A percentile compares a stretch with the other conserved stretches of the same genome.
phyloP scores from a whole-genome alignment of 2,113 vertebrate species.

The Corydoras sp. region DNA sequence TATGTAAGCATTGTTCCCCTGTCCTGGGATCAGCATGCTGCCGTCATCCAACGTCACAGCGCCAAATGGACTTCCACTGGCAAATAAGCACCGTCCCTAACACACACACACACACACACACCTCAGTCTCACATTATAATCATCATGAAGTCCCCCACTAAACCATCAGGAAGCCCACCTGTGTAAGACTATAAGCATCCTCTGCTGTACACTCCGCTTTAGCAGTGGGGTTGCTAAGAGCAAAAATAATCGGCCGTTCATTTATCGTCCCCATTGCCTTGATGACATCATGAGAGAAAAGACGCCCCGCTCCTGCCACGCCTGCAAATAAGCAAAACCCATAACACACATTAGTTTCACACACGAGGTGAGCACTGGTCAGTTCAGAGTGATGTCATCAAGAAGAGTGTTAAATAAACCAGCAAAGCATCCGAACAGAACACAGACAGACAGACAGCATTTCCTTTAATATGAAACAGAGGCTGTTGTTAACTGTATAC shows the following conservation, averaged over 20 bases:
- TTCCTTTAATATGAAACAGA: no score
- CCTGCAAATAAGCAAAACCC: slow-evolving; percentile 58
- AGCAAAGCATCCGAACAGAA: no score
- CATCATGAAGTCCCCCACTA: no score
- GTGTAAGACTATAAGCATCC: slow-evolving; percentile 82
- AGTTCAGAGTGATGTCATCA: neutral
- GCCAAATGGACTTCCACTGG: slow-evolving; percentile 90
- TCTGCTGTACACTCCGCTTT: slow-evolving; percentile 93
- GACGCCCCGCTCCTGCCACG: slow-evolving; percentile 85
- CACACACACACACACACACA: slow-evolving; percentile 17
- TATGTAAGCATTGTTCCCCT: slow-evolving; percentile 95
- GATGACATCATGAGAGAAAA: slow-evolving; percentile 82
- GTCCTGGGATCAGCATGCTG: slow-evolving; percentile 78
- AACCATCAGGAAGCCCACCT: no score
- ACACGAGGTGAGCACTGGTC: no score
- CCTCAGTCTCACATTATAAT: no score
- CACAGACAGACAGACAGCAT: no score
- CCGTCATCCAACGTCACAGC: slow-evolving; percentile 80
- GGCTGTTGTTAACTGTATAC: no score
- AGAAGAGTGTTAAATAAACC: neutral
- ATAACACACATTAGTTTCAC: no score
- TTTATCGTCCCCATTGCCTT: slow-evolving; percentile 81
- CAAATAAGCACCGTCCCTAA: slow-evolving; percentile 91
- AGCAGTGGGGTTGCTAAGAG: slow-evolving; percentile 87
- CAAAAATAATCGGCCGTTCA: slow-evolving; percentile 85